Evolutionary conservation across 2,888 invertebrate genomes (phyloP).

Genomic region (Nezara viridula): DNA sequence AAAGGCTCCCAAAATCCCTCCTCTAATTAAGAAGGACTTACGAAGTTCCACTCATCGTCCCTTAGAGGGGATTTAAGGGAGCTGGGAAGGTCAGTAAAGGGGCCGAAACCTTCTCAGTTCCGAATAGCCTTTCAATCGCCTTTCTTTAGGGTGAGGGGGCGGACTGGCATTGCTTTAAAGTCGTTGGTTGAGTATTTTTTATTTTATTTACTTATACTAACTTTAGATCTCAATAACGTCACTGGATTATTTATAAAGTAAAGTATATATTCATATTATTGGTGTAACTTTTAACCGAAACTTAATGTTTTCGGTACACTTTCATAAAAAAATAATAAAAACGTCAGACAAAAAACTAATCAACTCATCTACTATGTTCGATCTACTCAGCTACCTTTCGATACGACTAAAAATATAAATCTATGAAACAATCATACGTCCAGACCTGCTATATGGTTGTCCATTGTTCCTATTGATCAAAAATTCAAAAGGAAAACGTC

Average conservation of each 20-base stretch:
- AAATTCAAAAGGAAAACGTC: too few species aligned
- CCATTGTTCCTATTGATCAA: too few species aligned
- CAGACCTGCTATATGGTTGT: too few species aligned
- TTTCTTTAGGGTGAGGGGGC: not conserved
- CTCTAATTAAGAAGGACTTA: conserved; percentile 40
- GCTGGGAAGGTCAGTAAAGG: not conserved
- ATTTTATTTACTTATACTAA: not conserved
- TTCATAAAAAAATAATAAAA: too few species aligned
- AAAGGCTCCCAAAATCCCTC: conserved; percentile 9
- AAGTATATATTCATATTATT: not conserved
- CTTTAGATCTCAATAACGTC: too few species aligned
- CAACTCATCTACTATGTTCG: too few species aligned
- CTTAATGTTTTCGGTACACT: too few species aligned
- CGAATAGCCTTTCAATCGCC: not conserved
- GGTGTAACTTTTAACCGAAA: not conserved
- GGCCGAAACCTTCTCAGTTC: not conserved
- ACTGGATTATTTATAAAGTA: not conserved
- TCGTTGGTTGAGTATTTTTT: not conserved
- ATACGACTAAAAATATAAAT: too few species aligned
- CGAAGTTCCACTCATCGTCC: conserved; percentile 28
- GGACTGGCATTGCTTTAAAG: not conserved
- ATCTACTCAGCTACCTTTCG: too few species aligned
- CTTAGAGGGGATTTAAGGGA: not conserved
- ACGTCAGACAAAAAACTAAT: too few species aligned
- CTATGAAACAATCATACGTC: too few species aligned